Conservation (phyloP, 30 jellyfish, hydroid and myxozoan genomes). For the Clytia hemisphaerica region DNA sequence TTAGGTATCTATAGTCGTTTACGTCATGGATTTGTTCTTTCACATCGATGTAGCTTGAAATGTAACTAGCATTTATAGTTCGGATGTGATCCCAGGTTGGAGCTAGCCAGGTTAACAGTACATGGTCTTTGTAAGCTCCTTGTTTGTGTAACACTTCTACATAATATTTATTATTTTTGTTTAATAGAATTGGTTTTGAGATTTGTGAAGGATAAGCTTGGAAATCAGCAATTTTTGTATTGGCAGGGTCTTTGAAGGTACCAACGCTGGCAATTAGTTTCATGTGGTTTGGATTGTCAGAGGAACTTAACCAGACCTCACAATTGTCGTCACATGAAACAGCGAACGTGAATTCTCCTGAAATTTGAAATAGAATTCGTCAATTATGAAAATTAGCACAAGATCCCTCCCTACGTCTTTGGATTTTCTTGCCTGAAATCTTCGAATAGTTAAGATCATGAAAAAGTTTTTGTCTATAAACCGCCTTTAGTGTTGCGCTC, state of each 20-base stretch:
- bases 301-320: conserved; percentile 83
- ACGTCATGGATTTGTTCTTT: conserved; percentile 53
- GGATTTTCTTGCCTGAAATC: too few species aligned
- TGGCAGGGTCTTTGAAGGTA: conserved; percentile 27
- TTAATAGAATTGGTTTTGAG: conserved; percentile 38
- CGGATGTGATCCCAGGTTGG: conserved; percentile 52
- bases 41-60: conserved; percentile 63
- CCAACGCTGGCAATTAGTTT: conserved; percentile 73
- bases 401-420: too few species aligned
- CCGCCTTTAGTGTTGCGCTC: too few species aligned
- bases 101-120: conserved; percentile 81
- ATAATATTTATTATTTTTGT: conserved; percentile 37
- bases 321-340: conserved; percentile 84
- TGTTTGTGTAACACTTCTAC: conserved; percentile 82
- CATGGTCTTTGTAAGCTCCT: conserved; percentile 53
- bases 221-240: conserved; percentile 52
- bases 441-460: too few species aligned
- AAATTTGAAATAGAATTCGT: background rate
- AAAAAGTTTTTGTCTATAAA: too few species aligned
- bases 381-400: background rate
- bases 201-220: conserved; percentile 32
- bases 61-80: conserved; percentile 22
- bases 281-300: conserved; percentile 32
- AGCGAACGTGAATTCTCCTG: conserved; percentile 71
- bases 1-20: conserved; percentile 42